Percentiles rank a stretch among this genome's conserved stretches.
Evolutionary conservation across 1,140 invertebrate genomes (phyloP).

Genomic region (Hypothenemus hampei): DNA sequence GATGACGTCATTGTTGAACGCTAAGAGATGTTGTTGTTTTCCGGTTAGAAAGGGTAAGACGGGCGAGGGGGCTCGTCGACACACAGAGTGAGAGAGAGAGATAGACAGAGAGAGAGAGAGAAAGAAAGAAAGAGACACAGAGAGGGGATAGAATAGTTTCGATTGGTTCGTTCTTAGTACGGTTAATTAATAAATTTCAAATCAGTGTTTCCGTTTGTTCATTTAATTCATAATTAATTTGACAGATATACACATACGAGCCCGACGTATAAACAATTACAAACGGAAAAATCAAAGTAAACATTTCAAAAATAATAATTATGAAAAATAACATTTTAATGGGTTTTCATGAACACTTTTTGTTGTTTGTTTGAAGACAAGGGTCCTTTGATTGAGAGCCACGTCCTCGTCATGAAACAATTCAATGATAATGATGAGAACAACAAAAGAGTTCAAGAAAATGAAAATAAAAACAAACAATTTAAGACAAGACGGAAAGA

Average conservation of each 20-base stretch:
- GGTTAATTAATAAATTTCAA: not conserved
- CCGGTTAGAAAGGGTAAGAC: not conserved
- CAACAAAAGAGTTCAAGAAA: not conserved
- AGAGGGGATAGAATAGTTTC: not conserved
- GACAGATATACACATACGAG: constrained; percentile 14
- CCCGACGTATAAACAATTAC: constrained; percentile 15
- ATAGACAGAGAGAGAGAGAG: not conserved
- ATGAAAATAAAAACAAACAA: no score
- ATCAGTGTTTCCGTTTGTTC: no score
- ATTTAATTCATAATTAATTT: not conserved
- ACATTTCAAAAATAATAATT: not conserved
- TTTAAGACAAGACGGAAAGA: not conserved
- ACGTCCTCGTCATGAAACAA: not conserved
- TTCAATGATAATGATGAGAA: not conserved
- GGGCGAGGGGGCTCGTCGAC: not conserved
- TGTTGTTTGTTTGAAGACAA: not conserved
- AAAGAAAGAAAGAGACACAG: not conserved
- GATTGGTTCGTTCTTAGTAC: not conserved
- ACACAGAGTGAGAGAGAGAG: not conserved
- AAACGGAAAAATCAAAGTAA: not conserved
- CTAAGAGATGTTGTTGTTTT: not conserved
- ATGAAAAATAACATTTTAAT: not conserved
- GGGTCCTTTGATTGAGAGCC: no score
- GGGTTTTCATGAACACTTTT: not conserved
- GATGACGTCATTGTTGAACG: constrained; percentile 8